Evolutionary conservation across 2,797 vertebrate species (phyloP).

Genomic region (Periophthalmus magnuspinnatus): DNA sequence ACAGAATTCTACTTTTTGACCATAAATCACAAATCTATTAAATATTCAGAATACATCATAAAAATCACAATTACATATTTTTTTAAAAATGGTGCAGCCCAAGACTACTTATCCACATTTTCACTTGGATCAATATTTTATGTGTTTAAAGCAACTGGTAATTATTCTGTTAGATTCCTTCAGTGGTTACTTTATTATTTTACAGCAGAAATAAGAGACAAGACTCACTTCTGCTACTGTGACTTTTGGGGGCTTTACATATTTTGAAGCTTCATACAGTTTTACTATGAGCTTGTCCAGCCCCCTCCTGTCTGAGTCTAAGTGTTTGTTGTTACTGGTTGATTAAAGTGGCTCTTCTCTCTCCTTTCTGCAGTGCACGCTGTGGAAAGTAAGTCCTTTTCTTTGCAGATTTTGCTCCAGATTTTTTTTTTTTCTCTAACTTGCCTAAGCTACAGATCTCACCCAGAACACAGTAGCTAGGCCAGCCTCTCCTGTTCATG

Average conservation of each 20-base stretch:
- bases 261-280: too few species aligned
- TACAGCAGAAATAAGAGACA: conserved; percentile 61
- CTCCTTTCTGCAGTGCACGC: conserved; percentile 88
- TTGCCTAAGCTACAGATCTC: background rate
- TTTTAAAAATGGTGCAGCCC: too few species aligned
- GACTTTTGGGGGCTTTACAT: conserved; percentile 29
- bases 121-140: too few species aligned
- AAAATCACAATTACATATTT: too few species aligned
- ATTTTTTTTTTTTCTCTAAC: background rate
- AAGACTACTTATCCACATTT: too few species aligned
- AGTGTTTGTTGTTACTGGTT: conserved; percentile 55
- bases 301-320: background rate
- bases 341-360: conserved; percentile 79
- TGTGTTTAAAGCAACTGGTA: too few species aligned
- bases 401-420: conserved; percentile 46
- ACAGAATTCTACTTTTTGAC: too few species aligned
- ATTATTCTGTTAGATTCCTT: background rate
- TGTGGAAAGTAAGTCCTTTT: conserved; percentile 87
- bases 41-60: too few species aligned
- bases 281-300: background rate
- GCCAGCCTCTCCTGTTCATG: background rate
- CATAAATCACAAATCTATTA: too few species aligned
- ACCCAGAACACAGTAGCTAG: background rate
- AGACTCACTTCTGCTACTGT: conserved; percentile 46
- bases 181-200: background rate